Base-by-base conservation (phyloP, 2,797 vertebrate species). In the Clarias pachynema region DNA sequence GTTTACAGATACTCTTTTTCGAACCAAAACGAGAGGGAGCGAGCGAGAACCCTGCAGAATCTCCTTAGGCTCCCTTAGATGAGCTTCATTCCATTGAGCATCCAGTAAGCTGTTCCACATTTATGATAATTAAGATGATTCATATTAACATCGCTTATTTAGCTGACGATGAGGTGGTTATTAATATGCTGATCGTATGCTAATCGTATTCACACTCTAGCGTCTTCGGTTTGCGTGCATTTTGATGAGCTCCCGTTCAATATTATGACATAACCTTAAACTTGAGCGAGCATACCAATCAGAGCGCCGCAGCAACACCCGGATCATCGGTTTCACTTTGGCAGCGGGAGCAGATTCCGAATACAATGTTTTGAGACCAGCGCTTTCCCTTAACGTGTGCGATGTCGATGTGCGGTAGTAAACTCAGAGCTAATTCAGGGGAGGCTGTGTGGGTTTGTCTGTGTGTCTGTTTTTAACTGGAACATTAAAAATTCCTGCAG, bases 51-150 rank as follows among this genome's bases (percentile, higher is more conserved):
- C 53, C 24, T 14, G 26, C 37, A 62, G 78, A 63, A 69, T 82
- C 74, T 73, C 85, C 74, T 73, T 24, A 80, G 84, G 84, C 72
- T 77, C 69, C 78, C 40, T 75, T 82, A 62, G 59, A 82, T 84
- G 84, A 73, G 69, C 63, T 82, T 78, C 60, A 70, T 84, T 86
- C 78, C 72, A 87, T 77, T 68, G 72, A 84, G 78, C 40, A n/a
- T 29, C 65, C 59, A 75, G 63, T 84, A 87, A 84, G 89, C 84
- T 85, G 44, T 86, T 86, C 60, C 22, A 65, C 81, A 83, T 91
- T 91, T 87, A 92, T 92, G 86, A 91, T 93, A 92, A 93, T 91
- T 74, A 85, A 12, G 7, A 83, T 94, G 93, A 93, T 81, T 93
- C 93, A 92, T 85, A 8, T 73, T 82, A 87, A 78, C 87, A 89